Evolutionary conservation across 2,888 invertebrate species (phyloP), one percentile per base, ranked within the genome.

Genomic region (Cryptocephalus primarius): DNA sequence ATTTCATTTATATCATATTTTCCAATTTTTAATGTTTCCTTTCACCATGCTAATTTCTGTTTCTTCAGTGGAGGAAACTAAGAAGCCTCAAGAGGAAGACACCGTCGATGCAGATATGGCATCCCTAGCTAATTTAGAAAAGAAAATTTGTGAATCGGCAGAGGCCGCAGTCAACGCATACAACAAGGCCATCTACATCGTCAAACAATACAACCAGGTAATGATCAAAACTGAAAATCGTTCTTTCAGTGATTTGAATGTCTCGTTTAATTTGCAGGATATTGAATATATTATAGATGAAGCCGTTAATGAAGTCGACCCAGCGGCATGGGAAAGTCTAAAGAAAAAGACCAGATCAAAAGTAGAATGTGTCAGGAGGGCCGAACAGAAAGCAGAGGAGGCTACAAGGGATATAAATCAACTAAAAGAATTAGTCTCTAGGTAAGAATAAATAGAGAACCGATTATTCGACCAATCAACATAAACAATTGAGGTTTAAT

Each of bases 111-210:
- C 68, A 47, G 66, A 73, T 53, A 70, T 74, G 1, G 59, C 63
- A 11, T 67, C 68, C 47, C 57, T 81, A 31, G 65, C 70, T 8
- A 78, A 79, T 39, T 61, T 82, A 10, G 82, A 82, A 60, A 71
- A 70, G 49, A 71, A 72, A 53, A 75, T 78, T 31, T 75, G 76
- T 45, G 60, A 73, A 48, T 69, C 76, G 8, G 77, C 80, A 4
- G 72, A 79, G 44, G 72, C 77, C 13, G 85, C 86, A 1, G 75
- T 87, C 8, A 75, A 80, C 59, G 79, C 80, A 48, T 88, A 80
- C 60, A 78, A 79, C 49, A 69, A 73, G 51, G 86, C 87, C 0
- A 72, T 78, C 1, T 70, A 72, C 44, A 72, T 76, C 38, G 72
- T 83, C 38, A 71, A 74, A 48, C 73, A 74, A 8, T 82, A 79